phyloP scores from a whole-genome alignment of 2,113 vertebrate species.

The Mesoclemmys tuberculata region DNA sequence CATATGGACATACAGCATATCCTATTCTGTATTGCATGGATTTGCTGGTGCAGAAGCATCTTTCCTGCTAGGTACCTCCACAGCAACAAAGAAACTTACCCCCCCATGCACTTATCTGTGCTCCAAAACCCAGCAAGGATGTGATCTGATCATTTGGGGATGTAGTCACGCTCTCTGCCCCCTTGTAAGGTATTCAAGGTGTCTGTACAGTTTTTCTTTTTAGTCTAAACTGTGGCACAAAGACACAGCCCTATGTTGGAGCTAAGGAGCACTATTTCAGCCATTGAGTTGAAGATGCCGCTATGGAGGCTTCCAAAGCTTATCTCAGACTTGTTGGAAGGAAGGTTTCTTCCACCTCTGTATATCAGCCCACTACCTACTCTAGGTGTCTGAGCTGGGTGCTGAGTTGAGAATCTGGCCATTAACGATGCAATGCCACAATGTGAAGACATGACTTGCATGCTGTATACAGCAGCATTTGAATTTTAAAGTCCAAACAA shows the following conservation, averaged over 20 bases:
- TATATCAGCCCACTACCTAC: background rate
- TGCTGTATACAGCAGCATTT: background rate
- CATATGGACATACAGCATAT: background rate
- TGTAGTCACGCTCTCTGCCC: background rate
- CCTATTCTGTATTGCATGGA: background rate
- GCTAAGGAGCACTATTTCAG: background rate
- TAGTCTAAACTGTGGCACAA: background rate
- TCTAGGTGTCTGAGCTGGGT: background rate
- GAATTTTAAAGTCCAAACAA: background rate
- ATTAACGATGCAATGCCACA: background rate
- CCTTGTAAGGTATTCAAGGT: background rate
- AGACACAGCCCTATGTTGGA: background rate
- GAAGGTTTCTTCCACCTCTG: background rate
- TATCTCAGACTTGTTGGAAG: background rate
- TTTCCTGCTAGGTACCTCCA: background rate
- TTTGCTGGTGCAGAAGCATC: background rate
- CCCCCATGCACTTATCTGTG: background rate
- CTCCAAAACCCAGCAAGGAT: background rate
- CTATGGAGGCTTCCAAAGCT: background rate
- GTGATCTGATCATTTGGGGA: background rate
- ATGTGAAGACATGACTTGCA: no score
- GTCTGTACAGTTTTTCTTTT: accelerated
- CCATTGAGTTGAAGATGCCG: background rate
- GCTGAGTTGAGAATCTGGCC: background rate
- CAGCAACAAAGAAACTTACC: background rate